phyloP scores from a whole-genome alignment of 2,113 vertebrate genomes.

The Protobothrops flavoviridis region DNA sequence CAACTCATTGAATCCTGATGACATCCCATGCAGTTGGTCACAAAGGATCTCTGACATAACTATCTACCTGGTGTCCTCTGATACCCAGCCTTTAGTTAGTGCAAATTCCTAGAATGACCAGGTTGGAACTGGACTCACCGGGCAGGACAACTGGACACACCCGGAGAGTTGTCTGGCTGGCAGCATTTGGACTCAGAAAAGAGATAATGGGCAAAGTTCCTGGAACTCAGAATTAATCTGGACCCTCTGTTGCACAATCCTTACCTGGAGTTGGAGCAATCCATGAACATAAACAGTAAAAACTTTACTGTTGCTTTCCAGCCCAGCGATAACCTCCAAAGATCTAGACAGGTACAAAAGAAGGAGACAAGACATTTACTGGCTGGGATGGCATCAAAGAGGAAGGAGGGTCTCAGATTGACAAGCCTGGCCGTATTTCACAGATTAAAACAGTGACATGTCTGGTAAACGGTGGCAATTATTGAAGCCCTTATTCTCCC shows the following conservation, averaged over 20 bases:
- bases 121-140: background rate
- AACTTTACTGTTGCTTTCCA: constrained; percentile 90
- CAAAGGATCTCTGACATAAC: background rate
- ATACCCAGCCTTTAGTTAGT: background rate
- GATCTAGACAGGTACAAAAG: constrained; percentile 70
- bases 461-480: background rate
- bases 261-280: constrained; percentile 92
- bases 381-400: background rate
- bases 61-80: background rate
- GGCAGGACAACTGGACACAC: background rate
- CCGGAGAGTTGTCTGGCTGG: background rate
- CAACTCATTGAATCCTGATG: background rate
- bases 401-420: background rate
- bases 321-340: constrained; percentile 87
- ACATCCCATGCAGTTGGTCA: background rate
- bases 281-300: constrained; percentile 89
- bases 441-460: background rate
- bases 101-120: background rate
- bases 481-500: background rate
- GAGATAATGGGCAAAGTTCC: background rate
- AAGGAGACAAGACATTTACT: background rate
- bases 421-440: background rate
- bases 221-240: background rate
- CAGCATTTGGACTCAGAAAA: background rate
- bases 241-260: background rate